Evolutionary conservation across 2,797 vertebrate genomes (phyloP), one percentile per base, ranked within the genome.

Genomic region (Cottoperca gobio): DNA sequence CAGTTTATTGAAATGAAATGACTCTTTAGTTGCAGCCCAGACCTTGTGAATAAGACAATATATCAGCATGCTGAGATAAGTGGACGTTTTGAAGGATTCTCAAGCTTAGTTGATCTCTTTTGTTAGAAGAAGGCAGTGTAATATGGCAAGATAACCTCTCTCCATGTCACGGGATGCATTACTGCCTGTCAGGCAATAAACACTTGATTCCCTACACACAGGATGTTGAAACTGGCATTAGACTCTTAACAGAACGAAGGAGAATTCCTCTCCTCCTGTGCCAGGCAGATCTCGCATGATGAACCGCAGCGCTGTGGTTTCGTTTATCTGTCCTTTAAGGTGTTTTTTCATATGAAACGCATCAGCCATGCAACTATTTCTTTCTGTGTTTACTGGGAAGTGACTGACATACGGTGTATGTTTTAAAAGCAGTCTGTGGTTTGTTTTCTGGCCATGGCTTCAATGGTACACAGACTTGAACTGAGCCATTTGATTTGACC

Each of bases 261-360:
- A 48, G 68, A 62, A 84, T 86, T 86, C 74, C 63, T 83, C 59
- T 66, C 52, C 53, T 73, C 64, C 62, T 84, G 83, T 89, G 82
- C 28, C 52, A 5, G 2, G 54, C 85, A 91, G 87, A 88, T 85
- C 88, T 80, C 79, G 42, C 13, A 49, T n/a, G 86, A 85, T 82
- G 80, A 88, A 82, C 68, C 42, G 57, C 37, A 50, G 45, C 75
- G 0, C 46, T 70, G 68, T 53, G 62, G 69, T 63, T 85, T 76
- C 17, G 12, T 65, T 72, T 71, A 64, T 82, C 72, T 72, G 5
- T 45, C 46, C 26, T 68, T 58, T 57, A 70, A 82, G 80, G 76
- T 87, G 82, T 14, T 61, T n/a, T 70, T 54, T 73, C 35, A 86
- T 81, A 86, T 83, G 70, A 73, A 53, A 42, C 2, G n/a, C 67